Conservation (phyloP, 2,888 invertebrate species). For the Tachystola acroxantha region DNA sequence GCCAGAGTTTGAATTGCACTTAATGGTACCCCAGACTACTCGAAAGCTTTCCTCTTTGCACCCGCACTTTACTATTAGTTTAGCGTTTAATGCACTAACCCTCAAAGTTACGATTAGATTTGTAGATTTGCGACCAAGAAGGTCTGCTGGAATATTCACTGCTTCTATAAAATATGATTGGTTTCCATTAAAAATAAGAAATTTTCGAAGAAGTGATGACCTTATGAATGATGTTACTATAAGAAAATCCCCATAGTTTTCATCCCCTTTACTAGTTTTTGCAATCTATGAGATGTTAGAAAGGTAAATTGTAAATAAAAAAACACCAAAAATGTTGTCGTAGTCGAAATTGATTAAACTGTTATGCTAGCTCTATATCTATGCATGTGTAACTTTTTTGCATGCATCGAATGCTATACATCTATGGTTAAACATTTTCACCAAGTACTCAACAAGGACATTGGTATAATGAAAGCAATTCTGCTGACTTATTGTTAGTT, state of each 20-base stretch:
- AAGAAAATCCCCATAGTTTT: constrained; percentile 12
- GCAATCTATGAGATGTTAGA: constrained; percentile 39
- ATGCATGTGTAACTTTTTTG: constrained; percentile 47
- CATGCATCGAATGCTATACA: constrained; percentile 40
- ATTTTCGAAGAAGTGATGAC: constrained; percentile 24
- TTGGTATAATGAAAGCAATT: constrained; percentile 14
- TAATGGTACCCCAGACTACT: constrained; percentile 17
- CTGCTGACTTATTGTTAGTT: constrained; percentile 18
- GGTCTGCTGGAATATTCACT: background rate
- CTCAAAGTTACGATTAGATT: background rate
- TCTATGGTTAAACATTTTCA: constrained; percentile 25
- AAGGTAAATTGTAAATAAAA: constrained; percentile 38
- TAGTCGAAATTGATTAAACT: constrained; percentile 30
- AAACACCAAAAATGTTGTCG: constrained; percentile 27
- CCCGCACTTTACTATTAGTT: background rate
- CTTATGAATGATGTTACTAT: constrained; percentile 14
- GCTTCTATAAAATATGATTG: background rate
- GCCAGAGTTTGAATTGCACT: constrained; percentile 35
- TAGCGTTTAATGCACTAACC: background rate
- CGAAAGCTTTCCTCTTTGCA: background rate
- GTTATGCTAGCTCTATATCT: constrained; percentile 31
- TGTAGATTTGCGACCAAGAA: background rate
- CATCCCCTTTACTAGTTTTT: constrained; percentile 34
- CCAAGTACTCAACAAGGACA: constrained; percentile 17
- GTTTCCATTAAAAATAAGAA: background rate